These are phyloP conservation scores for Pediacus dermestoides DNA, from an alignment of 2,888 invertebrate genomes.

Conservation along the genomic window DNA sequence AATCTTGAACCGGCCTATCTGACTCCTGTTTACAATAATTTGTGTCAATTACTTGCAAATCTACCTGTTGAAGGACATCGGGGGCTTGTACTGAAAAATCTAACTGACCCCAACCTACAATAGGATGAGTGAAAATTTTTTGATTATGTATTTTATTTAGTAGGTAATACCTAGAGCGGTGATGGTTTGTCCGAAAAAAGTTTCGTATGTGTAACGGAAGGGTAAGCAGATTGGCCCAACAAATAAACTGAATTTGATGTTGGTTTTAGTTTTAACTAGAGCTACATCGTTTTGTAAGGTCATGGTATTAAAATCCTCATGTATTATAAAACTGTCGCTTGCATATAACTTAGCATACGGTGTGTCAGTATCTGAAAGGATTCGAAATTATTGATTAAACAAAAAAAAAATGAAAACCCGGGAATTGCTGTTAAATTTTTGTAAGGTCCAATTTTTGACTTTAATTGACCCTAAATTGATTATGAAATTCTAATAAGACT, in stretches of 20 bases:
- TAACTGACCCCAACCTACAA: slow-evolving; percentile 61
- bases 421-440: no score
- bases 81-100: slow-evolving; percentile 54
- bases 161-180: slow-evolving; percentile 50
- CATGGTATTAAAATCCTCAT: slow-evolving; percentile 43
- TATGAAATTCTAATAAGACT: no score
- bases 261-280: slow-evolving; percentile 44
- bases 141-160: slow-evolving; percentile 6
- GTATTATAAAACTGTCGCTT: slow-evolving; percentile 45
- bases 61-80: slow-evolving; percentile 52
- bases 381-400: not conserved
- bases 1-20: slow-evolving; percentile 32
- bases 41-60: slow-evolving; percentile 53
- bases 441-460: no score
- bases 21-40: slow-evolving; percentile 42
- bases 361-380: slow-evolving; percentile 53
- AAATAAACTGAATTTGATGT: slow-evolving; percentile 51
- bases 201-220: slow-evolving; percentile 49
- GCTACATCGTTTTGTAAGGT: slow-evolving; percentile 55
- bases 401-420: no score
- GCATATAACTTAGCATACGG: slow-evolving; percentile 47
- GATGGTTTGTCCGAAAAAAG: slow-evolving; percentile 46
- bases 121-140: slow-evolving; percentile 12
- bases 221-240: slow-evolving; percentile 66
- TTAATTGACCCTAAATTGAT: no score